Evolutionary conservation across 2,888 invertebrate species (phyloP).

Genomic region (Pelosia muscerda): DNA sequence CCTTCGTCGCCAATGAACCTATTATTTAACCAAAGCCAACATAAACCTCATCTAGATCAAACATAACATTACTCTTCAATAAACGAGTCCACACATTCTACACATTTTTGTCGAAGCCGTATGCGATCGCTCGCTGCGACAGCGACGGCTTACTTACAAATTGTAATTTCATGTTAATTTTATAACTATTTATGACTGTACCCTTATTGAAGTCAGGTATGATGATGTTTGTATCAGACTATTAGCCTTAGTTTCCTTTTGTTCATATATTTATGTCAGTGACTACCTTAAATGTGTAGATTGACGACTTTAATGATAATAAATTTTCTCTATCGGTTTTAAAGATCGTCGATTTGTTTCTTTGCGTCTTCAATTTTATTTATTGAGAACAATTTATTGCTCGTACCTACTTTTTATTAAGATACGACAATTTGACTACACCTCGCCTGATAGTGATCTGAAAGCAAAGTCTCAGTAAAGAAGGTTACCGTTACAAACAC

Average conservation of each 20-base stretch:
- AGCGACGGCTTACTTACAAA: constrained; percentile 53
- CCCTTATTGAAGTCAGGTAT: constrained; percentile 55
- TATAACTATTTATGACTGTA: constrained; percentile 68
- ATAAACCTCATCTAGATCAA: constrained; percentile 40
- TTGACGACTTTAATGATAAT: constrained; percentile 41
- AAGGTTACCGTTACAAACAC: too few relatives aligned
- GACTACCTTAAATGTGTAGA: constrained; percentile 41
- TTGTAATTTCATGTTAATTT: constrained; percentile 78
- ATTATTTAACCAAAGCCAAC: constrained; percentile 29
- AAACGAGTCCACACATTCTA: constrained; percentile 44
- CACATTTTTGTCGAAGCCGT: constrained; percentile 40
- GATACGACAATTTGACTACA: too few relatives aligned
- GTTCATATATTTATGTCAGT: constrained; percentile 43
- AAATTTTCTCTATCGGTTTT: constrained; percentile 26
- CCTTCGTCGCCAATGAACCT: background rate
- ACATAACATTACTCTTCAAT: constrained; percentile 41
- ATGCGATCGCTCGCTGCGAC: constrained; percentile 39
- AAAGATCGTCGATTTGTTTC: background rate
- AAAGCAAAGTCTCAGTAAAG: too few relatives aligned
- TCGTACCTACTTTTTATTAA: too few relatives aligned
- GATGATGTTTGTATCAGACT: constrained; percentile 34
- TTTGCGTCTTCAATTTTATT: background rate
- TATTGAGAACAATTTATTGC: background rate
- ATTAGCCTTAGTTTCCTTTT: constrained; percentile 39
- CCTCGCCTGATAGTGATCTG: too few relatives aligned